Percentiles rank a stretch among this genome's conserved stretches.
Evolutionary conservation across 2,797 vertebrate species (phyloP).

Genomic region (Liasis olivaceus): DNA sequence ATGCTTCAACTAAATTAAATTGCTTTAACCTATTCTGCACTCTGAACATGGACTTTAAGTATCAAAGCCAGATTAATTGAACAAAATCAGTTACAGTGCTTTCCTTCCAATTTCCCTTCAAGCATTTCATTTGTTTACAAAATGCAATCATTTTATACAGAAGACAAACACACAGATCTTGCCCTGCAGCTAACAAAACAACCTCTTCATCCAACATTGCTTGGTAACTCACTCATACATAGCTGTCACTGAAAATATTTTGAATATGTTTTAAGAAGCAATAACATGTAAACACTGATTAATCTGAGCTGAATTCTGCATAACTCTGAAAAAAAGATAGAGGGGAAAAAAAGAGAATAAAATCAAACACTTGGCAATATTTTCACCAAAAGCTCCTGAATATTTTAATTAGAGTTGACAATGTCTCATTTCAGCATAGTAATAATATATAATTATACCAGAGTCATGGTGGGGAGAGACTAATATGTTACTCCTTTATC

Average conservation of each 20-base stretch:
- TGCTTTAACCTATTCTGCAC: constrained; percentile 13
- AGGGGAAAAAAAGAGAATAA: neutral
- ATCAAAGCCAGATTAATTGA: neutral
- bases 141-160: neutral
- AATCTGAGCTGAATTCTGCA: neutral
- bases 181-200: neutral
- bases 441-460: neutral
- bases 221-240: neutral
- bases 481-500: neutral
- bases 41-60: neutral
- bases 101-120: neutral
- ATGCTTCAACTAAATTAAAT: neutral
- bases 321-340: neutral
- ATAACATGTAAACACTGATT: neutral
- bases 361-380: neutral
- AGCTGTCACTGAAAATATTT: neutral
- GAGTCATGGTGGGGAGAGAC: neutral
- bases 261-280: constrained; percentile 3
- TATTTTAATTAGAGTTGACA: neutral
- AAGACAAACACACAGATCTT: neutral
- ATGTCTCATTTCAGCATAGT: neutral
- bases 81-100: neutral
- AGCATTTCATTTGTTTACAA: neutral
- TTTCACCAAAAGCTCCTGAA: neutral
- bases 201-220: neutral